Evolutionary conservation across 2,797 vertebrate species (phyloP), one percentile per base, ranked within the genome.

Genomic region (Gadopsis marmoratus): DNA sequence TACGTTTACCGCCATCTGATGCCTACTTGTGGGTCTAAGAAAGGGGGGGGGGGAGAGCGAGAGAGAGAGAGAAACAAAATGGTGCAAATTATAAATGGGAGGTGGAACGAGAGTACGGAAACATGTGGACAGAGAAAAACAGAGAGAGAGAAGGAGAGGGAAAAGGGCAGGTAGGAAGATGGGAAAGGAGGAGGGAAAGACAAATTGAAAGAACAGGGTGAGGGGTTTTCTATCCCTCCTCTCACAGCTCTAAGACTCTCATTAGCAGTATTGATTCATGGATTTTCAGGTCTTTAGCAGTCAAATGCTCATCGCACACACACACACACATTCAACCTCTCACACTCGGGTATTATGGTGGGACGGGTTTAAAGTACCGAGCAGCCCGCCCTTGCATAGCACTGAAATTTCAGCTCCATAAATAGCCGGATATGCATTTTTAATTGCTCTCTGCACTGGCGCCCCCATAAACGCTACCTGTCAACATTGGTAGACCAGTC

Each of bases 191-290:
- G 81, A 78, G 79, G 82, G 78, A 76, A 87, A 87, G 85, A 91
- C 74, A 92, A 89, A 90, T 88, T 87, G 78, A 93, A 91, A 90
- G 87, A 89, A 82, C 58, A 82, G 90, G 89, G 91, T 84, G 89
- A 93, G 84, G 90, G 89, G 86, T 88, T 92, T 91, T 89, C 88
- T 88, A 79, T 88, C 84, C 82, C 81, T 87, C 86, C 74, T 87
- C 89, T 91, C 82, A 21, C 70, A 66, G 74, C 89, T 86, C 83
- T 92, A 92, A 94, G 90, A 93, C 92, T 91, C 93, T 93, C 91
- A 94, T 94, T 94, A 94, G 91, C 93, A 86, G 81, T 92, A 94
- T 94, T 91, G 93, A 94, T 94, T 92, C 81, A 82, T 78, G 84
- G 88, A 88, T 94, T 92, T 89, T 89, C 80, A 75, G 88, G 89